Base-by-base conservation (phyloP, 2,797 vertebrate species). In the Dicrostonyx torquatus region DNA sequence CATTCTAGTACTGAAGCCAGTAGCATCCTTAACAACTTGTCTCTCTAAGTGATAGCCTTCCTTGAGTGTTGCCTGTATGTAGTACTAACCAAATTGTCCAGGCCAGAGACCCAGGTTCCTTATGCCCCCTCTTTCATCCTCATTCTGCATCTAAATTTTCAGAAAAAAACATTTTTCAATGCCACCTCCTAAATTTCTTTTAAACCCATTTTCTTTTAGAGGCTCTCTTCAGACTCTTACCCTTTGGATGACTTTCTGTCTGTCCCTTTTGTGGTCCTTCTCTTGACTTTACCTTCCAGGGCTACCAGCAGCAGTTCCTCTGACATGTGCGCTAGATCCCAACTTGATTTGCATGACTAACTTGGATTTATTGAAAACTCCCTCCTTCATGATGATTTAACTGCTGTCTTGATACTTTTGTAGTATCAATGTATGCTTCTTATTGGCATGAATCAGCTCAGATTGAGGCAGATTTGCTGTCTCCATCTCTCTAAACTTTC, bases 401-500 rank as follows among this genome's bases (percentile, higher is more conserved):
- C 7, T 18, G 10, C 15, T 72, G 45, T 66, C 75, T 78, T 4
- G 40, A 64, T 45, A 40, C 1, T 20, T 31, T 37, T 50, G 70
- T n/a, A 43, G n/a, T 12, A 73, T 77, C 48, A 14, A 15, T 18
- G 0, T 2, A 7, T 4, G 62, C 20, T 72, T 86, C 62, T 37
- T 34, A 3, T 1, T 31, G 58, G 70, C 77, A 62, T 7, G 4
- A 72, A 58, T 72, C 40, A 62, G 29, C 9, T 89, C 60, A 50
- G 73, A 40, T 11, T 48, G 29, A 93, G 53, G 79, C 26, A 84
- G 64, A 83, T 87, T 78, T 85, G 53, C 77, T 77, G 22, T 53
- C 62, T 75, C 64, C 9, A 70, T 85, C 77, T 94, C 86, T 55
- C 62, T 86, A 62, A 64, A 82, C 37, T 84, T 90, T 34, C n/a